Conservation (phyloP, 1,140 invertebrate species). For the Pseudachorutes palmiensis region DNA sequence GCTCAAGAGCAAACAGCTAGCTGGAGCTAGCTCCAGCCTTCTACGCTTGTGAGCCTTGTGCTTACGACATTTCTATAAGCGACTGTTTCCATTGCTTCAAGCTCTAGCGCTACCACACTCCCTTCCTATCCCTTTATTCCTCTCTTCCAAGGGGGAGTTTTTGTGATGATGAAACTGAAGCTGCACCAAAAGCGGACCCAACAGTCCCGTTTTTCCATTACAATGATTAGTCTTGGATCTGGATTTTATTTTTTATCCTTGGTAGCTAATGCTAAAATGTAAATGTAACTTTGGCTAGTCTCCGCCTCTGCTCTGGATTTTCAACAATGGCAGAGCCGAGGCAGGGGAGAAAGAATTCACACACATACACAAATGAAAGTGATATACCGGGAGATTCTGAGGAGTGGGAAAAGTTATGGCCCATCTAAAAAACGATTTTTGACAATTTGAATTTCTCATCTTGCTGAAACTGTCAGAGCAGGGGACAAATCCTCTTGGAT, state of each 20-base stretch:
- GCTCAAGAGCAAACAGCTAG: no score
- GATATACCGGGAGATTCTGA: neutral
- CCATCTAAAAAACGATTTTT: neutral
- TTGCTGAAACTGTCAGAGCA: neutral
- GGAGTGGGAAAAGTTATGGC: neutral
- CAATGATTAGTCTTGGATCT: slow-evolving; percentile 10
- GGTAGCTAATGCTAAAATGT: neutral
- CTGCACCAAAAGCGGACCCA: neutral
- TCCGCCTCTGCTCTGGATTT: neutral
- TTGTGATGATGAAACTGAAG: neutral
- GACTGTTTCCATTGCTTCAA: neutral
- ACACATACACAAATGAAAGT: neutral
- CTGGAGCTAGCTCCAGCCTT: no score
- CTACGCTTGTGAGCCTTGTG: no score
- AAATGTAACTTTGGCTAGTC: no score
- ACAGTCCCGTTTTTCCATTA: neutral
- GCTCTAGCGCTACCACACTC: no score
- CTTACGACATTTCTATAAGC: neutral
- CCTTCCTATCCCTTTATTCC: neutral
- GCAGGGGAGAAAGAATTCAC: neutral
- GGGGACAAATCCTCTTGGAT: neutral
- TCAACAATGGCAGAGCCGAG: neutral
- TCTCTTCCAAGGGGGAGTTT: slow-evolving; percentile 3
- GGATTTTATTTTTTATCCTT: neutral
- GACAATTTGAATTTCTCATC: neutral